These are phyloP conservation scores for Fragum sueziense DNA, from an alignment of 2,888 invertebrate genomes.

Conservation along the genomic window DNA sequence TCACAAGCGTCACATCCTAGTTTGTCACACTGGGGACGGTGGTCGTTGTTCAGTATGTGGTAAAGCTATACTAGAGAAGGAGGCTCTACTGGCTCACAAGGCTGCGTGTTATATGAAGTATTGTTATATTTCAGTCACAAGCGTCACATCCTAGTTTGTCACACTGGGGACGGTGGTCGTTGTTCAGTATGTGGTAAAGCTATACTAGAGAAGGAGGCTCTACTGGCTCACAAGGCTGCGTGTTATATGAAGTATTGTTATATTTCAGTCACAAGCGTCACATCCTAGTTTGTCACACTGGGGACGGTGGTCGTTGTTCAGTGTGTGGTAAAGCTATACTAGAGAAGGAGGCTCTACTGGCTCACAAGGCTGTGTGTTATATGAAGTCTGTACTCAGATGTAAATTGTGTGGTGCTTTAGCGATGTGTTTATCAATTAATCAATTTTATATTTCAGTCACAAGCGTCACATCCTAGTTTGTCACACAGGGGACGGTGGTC, in stretches of 20 bases:
- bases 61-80: background rate
- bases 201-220: background rate
- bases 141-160: constrained; percentile 8
- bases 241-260: constrained; percentile 7
- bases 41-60: constrained; percentile 7
- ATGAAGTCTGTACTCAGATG: background rate
- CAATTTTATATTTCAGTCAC: too few species aligned
- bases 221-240: background rate
- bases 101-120: background rate
- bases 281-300: constrained; percentile 3
- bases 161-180: constrained; percentile 1
- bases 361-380: background rate
- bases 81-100: constrained; percentile 2
- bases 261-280: constrained; percentile 19
- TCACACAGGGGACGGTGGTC: constrained; percentile 1
- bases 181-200: constrained; percentile 8
- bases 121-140: constrained; percentile 20
- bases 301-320: constrained; percentile 2
- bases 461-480: constrained; percentile 10
- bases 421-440: too few species aligned
- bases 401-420: background rate
- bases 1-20: constrained; percentile 15
- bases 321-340: constrained; percentile 7
- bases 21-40: constrained; percentile 2
- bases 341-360: background rate